Conservation (phyloP, 2,113 vertebrate species). For the Pygoscelis antarcticus region DNA sequence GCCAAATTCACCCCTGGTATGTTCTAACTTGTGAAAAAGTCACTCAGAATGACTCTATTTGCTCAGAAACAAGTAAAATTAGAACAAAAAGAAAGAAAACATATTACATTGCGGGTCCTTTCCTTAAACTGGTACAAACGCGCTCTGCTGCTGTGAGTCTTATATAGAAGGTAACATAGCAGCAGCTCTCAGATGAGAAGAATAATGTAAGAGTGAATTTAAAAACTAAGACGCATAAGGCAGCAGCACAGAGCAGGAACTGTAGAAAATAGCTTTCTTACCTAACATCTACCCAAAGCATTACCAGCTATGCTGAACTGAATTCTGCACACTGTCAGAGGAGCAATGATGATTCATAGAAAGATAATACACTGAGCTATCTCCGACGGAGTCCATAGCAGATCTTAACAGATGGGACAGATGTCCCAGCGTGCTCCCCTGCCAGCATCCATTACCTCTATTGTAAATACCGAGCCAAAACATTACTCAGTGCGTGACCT, state of each 20-base stretch:
- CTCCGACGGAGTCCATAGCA: not conserved
- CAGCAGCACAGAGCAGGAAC: not conserved
- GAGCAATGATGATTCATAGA: constrained; percentile 57
- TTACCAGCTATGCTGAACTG: not conserved
- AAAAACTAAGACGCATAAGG: not conserved
- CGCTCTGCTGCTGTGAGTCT: not conserved
- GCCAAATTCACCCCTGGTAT: constrained; percentile 9
- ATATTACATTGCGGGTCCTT: not conserved
- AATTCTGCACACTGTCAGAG: not conserved
- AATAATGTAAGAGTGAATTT: not conserved
- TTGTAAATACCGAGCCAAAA: constrained; percentile 44
- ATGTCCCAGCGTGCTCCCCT: constrained; percentile 4
- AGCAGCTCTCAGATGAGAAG: not conserved
- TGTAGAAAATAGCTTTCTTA: constrained; percentile 45
- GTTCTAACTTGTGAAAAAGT: not conserved
- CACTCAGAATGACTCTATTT: not conserved
- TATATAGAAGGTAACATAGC: not conserved
- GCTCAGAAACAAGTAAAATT: constrained; percentile 2
- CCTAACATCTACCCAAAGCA: constrained; percentile 6
- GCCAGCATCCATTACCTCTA: constrained; percentile 53
- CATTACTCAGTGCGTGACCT: constrained; percentile 59
- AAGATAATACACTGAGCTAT: constrained; percentile 41
- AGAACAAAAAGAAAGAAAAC: not conserved
- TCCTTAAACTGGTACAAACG: not conserved
- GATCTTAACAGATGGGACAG: constrained; percentile 65